Evolutionary conservation across 1,140 invertebrate genomes (phyloP), one percentile per base, ranked within the genome.

Genomic region (Drosophila prosaltans): DNA sequence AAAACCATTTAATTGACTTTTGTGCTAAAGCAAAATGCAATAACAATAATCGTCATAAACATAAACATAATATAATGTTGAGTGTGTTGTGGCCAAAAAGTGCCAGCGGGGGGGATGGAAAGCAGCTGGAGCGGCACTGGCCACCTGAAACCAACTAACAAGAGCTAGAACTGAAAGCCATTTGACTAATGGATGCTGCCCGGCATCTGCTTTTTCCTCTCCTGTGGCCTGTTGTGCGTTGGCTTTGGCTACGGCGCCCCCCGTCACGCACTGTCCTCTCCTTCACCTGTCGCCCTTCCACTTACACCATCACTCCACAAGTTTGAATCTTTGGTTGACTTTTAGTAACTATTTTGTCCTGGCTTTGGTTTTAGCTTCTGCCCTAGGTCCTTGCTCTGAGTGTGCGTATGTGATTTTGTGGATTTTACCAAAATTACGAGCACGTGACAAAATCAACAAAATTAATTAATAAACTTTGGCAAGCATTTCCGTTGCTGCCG

Each of bases 401-500:
- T 64, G 54, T 62, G 54, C 79, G 69, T 82, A 68, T 88, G 73
- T 78, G 83, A 83, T 88, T 89, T 88, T 89, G 74, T 69, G 74
- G 80, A 88, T 89, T 89, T 78, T 67, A 62, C 55, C 69, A 64
- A 89, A 88, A 89, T 84, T 83, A 89, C 83, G 63, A 72, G 80
- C 84, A 88, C 84, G 84, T 88, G 84, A 89, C 84, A 89, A 89
- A 88, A 88, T 88, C 84, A 89, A 89, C 84, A 88, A 88, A 88
- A 88, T 89, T 88, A 88, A 88, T 88, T 88, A 88, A 88, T 88
- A 88, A 88, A 88, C 84, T 88, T 88, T 88, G 84, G 71, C 83
- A 78, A 78, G 83, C 74, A 86, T 86, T 82, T 83, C 80, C 83
- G 70, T 72, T 69, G 80, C 83, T 77, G 76, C 81, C 82, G 83